Conservation (phyloP, 2,113 vertebrate species). For the Neomonachus schauinslandi region DNA sequence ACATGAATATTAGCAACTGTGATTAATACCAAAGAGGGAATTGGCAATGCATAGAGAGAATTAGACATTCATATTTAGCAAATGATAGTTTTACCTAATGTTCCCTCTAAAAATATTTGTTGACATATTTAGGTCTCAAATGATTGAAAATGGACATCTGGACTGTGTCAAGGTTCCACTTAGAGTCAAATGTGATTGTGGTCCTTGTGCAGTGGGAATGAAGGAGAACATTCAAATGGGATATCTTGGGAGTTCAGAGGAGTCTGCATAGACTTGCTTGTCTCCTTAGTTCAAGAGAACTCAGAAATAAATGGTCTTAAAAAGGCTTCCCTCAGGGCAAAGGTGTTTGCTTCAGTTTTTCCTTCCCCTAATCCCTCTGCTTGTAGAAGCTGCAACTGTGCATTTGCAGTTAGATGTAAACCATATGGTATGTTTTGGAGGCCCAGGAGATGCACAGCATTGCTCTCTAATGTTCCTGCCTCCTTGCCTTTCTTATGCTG, state of each 20-base stretch:
- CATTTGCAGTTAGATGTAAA: neutral
- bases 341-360: neutral
- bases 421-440: neutral
- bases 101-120: conserved; percentile 29
- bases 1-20: neutral
- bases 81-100: neutral
- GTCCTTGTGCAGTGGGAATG: neutral
- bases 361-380: neutral
- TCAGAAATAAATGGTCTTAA: neutral
- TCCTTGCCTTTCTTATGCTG: neutral
- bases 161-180: neutral
- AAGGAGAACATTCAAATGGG: neutral
- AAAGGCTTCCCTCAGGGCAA: neutral
- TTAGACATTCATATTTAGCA: conserved; percentile 44
- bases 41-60: neutral
- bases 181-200: neutral
- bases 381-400: neutral
- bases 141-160: neutral
- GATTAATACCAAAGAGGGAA: neutral
- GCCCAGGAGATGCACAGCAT: neutral
- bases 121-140: neutral
- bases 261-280: neutral
- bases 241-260: neutral
- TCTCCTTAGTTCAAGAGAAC: neutral
- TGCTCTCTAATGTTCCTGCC: neutral